Percentiles rank a stretch among this genome's conserved stretches.
phyloP scores from a whole-genome alignment of 2,113 vertebrate species.

The human region DNA sequence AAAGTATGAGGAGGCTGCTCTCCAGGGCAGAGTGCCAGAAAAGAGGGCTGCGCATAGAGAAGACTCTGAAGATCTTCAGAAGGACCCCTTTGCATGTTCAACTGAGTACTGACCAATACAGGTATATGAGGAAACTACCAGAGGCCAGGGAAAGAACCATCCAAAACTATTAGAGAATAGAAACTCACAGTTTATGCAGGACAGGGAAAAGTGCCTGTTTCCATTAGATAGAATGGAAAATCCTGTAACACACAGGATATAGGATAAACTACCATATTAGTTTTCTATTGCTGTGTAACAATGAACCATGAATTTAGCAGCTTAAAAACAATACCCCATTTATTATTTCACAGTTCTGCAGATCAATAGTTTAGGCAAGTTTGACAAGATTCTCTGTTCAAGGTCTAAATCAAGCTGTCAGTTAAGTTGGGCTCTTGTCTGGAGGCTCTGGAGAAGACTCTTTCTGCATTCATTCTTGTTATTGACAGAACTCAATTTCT shows the following conservation, averaged over 20 bases:
- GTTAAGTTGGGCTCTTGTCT: background rate
- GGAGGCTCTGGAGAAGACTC: background rate
- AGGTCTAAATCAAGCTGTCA: background rate
- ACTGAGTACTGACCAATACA: background rate
- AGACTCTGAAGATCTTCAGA: background rate
- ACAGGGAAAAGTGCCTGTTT: background rate
- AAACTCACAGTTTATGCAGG: background rate
- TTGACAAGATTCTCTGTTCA: background rate
- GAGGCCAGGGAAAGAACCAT: background rate
- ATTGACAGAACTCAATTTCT: background rate
- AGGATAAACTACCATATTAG: background rate
- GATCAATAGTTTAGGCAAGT: background rate
- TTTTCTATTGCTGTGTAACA: background rate
- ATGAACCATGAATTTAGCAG: background rate
- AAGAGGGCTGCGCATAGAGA: background rate
- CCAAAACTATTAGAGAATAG: background rate
- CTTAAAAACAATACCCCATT: background rate
- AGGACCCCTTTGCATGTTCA: background rate
- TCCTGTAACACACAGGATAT: background rate
- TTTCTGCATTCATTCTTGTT: background rate
- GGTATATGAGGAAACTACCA: background rate
- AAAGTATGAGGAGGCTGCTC: background rate
- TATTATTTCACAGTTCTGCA: background rate
- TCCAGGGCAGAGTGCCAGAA: background rate
- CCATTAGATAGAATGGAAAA: background rate